Evolutionary conservation across 2,888 invertebrate species (phyloP).

Genomic region (Idaea biselata): DNA sequence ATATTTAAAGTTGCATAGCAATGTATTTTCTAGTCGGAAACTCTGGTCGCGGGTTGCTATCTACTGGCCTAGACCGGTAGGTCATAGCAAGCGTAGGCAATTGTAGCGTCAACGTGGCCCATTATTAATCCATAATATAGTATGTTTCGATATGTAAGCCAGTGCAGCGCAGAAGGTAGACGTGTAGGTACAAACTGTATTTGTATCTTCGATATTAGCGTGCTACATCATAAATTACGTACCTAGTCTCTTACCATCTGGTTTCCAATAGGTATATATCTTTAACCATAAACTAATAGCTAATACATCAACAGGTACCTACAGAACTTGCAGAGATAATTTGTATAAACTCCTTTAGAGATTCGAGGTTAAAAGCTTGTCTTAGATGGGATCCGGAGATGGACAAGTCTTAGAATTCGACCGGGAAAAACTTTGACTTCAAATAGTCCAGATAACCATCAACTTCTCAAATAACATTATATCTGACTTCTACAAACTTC

Average conservation of each 20-base stretch:
- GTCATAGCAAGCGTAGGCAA: too few species aligned
- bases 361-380: background rate
- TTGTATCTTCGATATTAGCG: background rate
- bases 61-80: too few species aligned
- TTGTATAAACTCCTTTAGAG: background rate
- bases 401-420: background rate
- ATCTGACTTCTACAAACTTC: background rate
- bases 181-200: background rate
- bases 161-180: too few species aligned
- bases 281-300: background rate
- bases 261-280: too few species aligned
- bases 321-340: background rate
- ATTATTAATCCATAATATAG: too few species aligned
- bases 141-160: too few species aligned
- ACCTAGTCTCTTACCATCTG: too few species aligned
- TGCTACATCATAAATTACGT: too few species aligned
- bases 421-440: background rate
- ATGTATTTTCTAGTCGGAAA: too few species aligned
- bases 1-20: too few species aligned
- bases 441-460: background rate
- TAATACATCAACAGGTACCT: background rate
- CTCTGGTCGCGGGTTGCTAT: too few species aligned
- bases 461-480: background rate
- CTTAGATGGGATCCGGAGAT: background rate
- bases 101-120: too few species aligned